phyloP scores from a whole-genome alignment of 1,140 invertebrate species.

The Oryzaephilus surinamensis region DNA sequence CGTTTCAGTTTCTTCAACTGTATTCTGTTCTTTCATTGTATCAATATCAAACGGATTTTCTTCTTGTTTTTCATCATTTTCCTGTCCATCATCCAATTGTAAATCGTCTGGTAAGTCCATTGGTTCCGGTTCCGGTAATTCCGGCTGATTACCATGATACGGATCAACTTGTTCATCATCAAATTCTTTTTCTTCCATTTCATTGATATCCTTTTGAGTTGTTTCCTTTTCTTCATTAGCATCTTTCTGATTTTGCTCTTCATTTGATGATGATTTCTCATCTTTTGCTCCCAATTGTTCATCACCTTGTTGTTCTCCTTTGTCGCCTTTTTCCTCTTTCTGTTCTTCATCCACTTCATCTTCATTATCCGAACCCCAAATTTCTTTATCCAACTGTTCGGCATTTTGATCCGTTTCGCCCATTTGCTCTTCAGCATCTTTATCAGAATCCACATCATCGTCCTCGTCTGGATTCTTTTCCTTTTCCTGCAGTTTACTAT shows the following conservation, averaged over 20 bases:
- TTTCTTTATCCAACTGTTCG: constrained; percentile 70
- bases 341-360: constrained; percentile 59
- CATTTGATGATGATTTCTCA: constrained; percentile 42
- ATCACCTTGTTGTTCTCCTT: constrained; percentile 34
- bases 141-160: constrained; percentile 67
- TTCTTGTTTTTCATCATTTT: constrained; percentile 45
- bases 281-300: constrained; percentile 49
- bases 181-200: constrained; percentile 64
- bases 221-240: constrained; percentile 40
- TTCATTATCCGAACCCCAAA: constrained; percentile 81
- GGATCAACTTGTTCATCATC: constrained; percentile 81
- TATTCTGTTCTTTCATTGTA: constrained; percentile 49
- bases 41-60: constrained; percentile 80
- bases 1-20: no score
- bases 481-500: constrained; percentile 68
- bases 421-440: constrained; percentile 88
- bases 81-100: constrained; percentile 68
- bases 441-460: constrained; percentile 54
- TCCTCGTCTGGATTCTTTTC: constrained; percentile 57
- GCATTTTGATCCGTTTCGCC: constrained; percentile 78
- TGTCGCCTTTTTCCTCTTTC: constrained; percentile 40
- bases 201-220: constrained; percentile 57
- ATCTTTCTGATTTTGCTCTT: constrained; percentile 40
- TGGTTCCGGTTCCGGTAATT: constrained; percentile 66
- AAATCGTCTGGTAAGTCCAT: constrained; percentile 81